phyloP scores from a whole-genome alignment of 2,888 invertebrate genomes.

The Ichneumoninae sp. region DNA sequence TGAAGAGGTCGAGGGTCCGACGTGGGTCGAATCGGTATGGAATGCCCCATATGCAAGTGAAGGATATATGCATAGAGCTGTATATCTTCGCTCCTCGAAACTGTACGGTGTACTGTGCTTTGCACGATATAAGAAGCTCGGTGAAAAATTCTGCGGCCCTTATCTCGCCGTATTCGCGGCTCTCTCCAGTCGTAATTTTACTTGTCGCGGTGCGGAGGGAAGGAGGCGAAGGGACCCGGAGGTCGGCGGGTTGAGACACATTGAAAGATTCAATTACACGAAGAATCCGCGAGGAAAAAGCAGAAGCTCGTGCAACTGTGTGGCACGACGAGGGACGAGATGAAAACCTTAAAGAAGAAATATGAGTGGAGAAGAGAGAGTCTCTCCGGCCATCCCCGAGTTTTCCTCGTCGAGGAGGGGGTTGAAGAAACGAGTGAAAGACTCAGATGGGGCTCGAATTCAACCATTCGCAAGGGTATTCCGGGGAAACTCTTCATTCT shows the following conservation, averaged over 20 bases:
- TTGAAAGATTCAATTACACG: slow-evolving; percentile 50
- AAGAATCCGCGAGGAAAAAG: slow-evolving; percentile 38
- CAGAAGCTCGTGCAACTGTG: slow-evolving; percentile 31
- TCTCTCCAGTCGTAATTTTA: slow-evolving; percentile 27
- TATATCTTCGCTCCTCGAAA: not conserved
- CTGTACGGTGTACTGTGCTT: slow-evolving; percentile 5
- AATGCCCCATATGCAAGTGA: not conserved
- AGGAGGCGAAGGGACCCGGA: not conserved
- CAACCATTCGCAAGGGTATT: slow-evolving; percentile 20
- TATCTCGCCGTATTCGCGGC: slow-evolving; percentile 14
- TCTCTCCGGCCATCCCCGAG: not conserved
- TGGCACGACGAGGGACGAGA: slow-evolving; percentile 33
- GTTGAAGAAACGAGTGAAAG: slow-evolving; percentile 28
- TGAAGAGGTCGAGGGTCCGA: too few species aligned
- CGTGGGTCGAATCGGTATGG: too few species aligned
- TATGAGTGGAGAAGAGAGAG: slow-evolving; percentile 39
- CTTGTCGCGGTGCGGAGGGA: not conserved
- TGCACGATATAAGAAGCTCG: slow-evolving; percentile 14
- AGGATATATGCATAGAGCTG: not conserved
- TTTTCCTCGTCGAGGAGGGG: slow-evolving; percentile 7
- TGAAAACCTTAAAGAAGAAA: slow-evolving; percentile 51
- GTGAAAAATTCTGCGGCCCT: slow-evolving; percentile 24
- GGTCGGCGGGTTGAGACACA: slow-evolving; percentile 12
- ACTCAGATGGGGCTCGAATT: slow-evolving; percentile 25
- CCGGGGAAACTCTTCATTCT: slow-evolving; percentile 25